Conservation (phyloP, 2,113 vertebrate species). For the Guaruba guarouba region DNA sequence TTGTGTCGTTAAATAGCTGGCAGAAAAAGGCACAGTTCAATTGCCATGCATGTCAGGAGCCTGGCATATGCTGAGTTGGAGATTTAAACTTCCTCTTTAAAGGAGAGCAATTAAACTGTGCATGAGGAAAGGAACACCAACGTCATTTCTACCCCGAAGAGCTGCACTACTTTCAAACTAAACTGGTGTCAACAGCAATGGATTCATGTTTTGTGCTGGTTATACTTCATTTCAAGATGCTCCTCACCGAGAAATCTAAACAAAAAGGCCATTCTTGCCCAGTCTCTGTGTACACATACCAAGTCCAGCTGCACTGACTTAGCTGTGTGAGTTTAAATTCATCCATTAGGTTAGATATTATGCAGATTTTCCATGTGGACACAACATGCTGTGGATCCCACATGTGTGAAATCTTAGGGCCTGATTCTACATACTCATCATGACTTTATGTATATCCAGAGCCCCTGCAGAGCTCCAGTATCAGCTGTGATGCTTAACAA, state of each 20-base stretch:
- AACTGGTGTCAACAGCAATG: neutral
- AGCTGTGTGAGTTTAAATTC: neutral
- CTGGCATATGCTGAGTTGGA: constrained; percentile 46
- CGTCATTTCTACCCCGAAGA: neutral
- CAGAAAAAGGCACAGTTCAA: constrained; percentile 47
- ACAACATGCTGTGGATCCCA: neutral
- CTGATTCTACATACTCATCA: neutral
- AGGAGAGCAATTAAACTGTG: constrained; percentile 21
- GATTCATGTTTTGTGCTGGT: neutral
- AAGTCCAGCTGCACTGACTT: neutral
- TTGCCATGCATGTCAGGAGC: constrained; percentile 56
- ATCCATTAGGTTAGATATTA: neutral
- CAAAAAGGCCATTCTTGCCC: neutral
- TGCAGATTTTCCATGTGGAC: neutral
- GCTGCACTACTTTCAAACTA: neutral
- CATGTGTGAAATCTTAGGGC: neutral
- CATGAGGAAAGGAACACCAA: neutral
- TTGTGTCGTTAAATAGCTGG: constrained; percentile 28
- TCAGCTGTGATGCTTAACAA: neutral
- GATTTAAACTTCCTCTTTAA: constrained; percentile 55
- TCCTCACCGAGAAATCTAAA: neutral
- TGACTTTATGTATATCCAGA: neutral
- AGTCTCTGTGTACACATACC: neutral
- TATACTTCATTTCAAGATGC: constrained; percentile 8
- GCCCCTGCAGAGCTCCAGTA: neutral